These are phyloP conservation scores for Sparidentex hasta DNA, from an alignment of 2,797 vertebrate genomes.

Conservation along the genomic window DNA sequence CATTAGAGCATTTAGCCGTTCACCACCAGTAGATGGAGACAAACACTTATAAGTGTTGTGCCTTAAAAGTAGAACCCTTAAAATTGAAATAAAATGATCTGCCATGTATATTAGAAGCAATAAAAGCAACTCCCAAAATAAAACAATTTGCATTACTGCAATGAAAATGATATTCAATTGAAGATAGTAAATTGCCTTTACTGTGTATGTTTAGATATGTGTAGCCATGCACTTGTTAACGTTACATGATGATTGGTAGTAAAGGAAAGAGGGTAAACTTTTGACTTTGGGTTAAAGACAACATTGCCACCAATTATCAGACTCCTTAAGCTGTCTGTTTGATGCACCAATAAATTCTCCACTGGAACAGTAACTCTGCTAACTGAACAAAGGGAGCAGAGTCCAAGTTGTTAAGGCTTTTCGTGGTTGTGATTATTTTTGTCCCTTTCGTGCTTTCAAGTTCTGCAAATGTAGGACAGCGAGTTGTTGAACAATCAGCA, in stretches of 20 bases:
- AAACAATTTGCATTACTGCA: not conserved
- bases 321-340: conserved; percentile 65
- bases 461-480: conserved; percentile 62
- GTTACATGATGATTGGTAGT: not conserved
- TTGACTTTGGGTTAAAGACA: not conserved
- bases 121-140: not conserved
- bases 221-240: not conserved
- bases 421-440: conserved; percentile 45
- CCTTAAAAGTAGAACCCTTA: not conserved
- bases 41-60: not conserved
- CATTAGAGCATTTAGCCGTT: not conserved
- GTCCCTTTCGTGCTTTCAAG: conserved; percentile 14
- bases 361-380: not conserved
- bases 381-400: conserved; percentile 56
- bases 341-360: fast-evolving
- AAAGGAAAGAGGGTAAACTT: no score
- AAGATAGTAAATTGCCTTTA: no score
- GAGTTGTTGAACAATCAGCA: conserved; percentile 4
- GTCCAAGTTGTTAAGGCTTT: fast-evolving
- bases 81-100: not conserved
- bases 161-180: not conserved
- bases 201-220: not conserved
- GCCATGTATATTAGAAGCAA: not conserved
- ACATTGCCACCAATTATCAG: conserved; percentile 5
- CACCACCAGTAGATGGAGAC: conserved; percentile 34